A percentile compares a stretch with the other conserved stretches of the same genome.
These are phyloP conservation scores for Apostichopus parvimensis DNA, from an alignment of 35 echinoderm and acorn worm species.

Conservation along the genomic window DNA sequence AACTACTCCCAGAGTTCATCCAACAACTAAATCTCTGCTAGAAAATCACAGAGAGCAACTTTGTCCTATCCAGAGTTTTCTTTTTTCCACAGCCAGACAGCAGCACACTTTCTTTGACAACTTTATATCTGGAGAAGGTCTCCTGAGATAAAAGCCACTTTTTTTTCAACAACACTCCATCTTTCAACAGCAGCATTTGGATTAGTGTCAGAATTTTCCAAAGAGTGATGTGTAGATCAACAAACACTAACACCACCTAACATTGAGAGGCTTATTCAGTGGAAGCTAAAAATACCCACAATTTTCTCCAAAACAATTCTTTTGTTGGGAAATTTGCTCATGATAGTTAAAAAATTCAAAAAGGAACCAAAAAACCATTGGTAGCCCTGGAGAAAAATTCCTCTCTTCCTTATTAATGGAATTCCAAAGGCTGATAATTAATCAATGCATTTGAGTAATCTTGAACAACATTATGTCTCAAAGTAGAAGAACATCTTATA, in stretches of 20 bases:
- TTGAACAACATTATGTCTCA: too few relatives aligned
- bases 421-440: too few relatives aligned
- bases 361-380: too few relatives aligned
- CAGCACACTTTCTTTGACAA: not conserved
- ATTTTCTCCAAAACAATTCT: too few relatives aligned
- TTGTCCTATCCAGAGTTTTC: not conserved
- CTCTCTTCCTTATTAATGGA: too few relatives aligned
- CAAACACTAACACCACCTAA: not conserved
- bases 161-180: not conserved
- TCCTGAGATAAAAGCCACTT: not conserved
- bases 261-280: too few relatives aligned
- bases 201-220: not conserved
- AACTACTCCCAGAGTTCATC: not conserved
- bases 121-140: not conserved
- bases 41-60: not conserved
- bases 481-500: too few relatives aligned
- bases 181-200: not conserved
- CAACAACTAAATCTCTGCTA: conserved; percentile 3
- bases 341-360: too few relatives aligned
- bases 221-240: not conserved
- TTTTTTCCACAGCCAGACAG: not conserved
- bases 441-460: too few relatives aligned
- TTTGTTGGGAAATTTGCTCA: too few relatives aligned
- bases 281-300: too few relatives aligned
- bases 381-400: too few relatives aligned